phyloP scores from a whole-genome alignment of 2,888 invertebrate species.

The Hyposoter dolosus region DNA sequence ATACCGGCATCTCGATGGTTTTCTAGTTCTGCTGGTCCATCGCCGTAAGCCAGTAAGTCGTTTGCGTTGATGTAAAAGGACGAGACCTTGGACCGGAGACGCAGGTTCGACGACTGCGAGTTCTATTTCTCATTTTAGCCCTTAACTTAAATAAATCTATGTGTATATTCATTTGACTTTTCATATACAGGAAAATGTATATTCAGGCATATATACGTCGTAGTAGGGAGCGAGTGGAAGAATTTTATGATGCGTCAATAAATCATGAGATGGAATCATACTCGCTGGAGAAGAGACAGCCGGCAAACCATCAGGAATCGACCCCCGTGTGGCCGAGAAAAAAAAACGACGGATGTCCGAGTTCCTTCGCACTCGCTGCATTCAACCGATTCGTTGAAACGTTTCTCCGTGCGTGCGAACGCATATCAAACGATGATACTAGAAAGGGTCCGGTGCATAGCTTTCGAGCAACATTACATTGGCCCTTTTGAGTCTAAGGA shows the following conservation, averaged over 20 bases:
- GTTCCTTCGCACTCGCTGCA: constrained; percentile 12
- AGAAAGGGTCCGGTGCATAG: background rate
- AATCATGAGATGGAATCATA: constrained; percentile 63
- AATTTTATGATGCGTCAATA: constrained; percentile 65
- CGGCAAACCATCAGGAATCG: constrained; percentile 29
- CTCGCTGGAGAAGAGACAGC: constrained; percentile 24
- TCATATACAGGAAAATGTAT: background rate
- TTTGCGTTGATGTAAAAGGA: constrained; percentile 47
- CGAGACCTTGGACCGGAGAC: constrained; percentile 64
- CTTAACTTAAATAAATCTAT: constrained; percentile 1
- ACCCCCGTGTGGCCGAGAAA: constrained; percentile 26
- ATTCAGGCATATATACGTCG: background rate
- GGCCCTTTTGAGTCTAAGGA: background rate
- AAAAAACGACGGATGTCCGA: constrained; percentile 52
- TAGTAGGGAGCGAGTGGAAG: constrained; percentile 14
- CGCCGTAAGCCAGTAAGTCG: constrained; percentile 59
- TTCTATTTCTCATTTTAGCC: constrained; percentile 39
- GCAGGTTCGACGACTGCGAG: constrained; percentile 43
- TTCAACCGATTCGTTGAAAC: constrained; percentile 14
- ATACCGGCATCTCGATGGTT: constrained; percentile 34
- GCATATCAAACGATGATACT: background rate
- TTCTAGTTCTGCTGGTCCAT: constrained; percentile 37
- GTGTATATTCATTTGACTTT: constrained; percentile 14
- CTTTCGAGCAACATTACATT: background rate
- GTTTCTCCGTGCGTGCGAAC: background rate